Evolutionary conservation across 2,113 vertebrate genomes (phyloP), one percentile per base, ranked within the genome.

Genomic region (Girardinichthys multiradiatus): DNA sequence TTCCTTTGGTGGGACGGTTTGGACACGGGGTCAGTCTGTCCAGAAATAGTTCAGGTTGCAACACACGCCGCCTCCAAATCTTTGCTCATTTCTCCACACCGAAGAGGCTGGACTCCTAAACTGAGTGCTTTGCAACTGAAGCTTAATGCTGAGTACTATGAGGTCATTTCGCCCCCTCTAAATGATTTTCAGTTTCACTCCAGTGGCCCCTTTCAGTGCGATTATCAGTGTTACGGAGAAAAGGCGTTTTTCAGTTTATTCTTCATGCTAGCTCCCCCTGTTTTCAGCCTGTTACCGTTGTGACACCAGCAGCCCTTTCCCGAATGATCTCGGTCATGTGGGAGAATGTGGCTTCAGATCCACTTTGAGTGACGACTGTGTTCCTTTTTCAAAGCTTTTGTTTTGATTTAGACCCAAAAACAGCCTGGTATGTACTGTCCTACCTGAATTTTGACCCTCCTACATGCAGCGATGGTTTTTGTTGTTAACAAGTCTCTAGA

Each of bases 111-210:
- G 76, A 73, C 69, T 75, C 63, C 29, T 85, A 69, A 65, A 51
- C 24, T 51, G 80, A 87, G 76, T 76, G 74, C 70, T 74, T 72
- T 39, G 26, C 85, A 33, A 51, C 68, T 60, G 69, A 78, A 57
- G 30, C n/a, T 77, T 39, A 68, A 65, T 57, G 70, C 64, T 33
- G 27, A 84, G 74, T 72, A 45, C 57, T 72, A 72, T 59, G 77
- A 62, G 77, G 63, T 1, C 68, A 1, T 1, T 51, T 31, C 42
- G 8, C 37, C n/a, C 24, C 27, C 19, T 13, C 13, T n/a, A 79
- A 80, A 79, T 79, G 87, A 89, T 88, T 90, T 89, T 87, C 59
- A 39, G 28, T 69, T 63, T 69, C 69, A 70, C 83, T 74, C 79
- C 86, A 81, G 85, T 81, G 72, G 82, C 75, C 75, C 30, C 61